Evolutionary conservation across 2,797 vertebrate species (phyloP).

Genomic region (Tapirus indicus): DNA sequence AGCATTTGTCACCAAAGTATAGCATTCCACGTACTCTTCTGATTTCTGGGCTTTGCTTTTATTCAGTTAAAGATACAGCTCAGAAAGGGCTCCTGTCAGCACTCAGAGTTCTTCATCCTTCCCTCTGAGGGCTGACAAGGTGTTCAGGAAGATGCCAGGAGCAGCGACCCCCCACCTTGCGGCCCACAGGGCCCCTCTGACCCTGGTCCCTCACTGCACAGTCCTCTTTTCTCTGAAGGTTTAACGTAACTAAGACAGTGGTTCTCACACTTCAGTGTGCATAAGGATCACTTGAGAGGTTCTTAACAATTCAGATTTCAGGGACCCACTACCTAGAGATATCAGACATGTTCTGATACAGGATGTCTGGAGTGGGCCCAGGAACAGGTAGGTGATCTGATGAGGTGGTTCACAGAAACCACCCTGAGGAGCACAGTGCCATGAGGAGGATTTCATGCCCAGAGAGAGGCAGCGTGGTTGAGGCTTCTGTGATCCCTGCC

Average conservation of each 20-base stretch:
- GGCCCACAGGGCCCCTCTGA: background rate
- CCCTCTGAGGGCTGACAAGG: background rate
- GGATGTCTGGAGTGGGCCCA: no score
- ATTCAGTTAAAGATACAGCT: background rate
- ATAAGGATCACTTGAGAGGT: background rate
- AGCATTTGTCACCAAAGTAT: background rate
- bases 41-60: background rate
- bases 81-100: background rate
- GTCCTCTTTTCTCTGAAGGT: background rate
- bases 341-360: background rate
- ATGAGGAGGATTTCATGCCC: background rate
- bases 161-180: background rate
- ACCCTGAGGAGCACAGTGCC: background rate
- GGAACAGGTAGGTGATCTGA: no score
- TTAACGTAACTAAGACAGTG: background rate
- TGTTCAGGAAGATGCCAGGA: background rate
- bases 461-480: background rate
- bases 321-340: background rate
- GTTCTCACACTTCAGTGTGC: background rate
- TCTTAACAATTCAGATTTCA: background rate
- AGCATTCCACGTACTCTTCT: background rate
- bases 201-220: background rate
- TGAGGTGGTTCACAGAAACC: background rate
- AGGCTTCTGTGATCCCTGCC: background rate
- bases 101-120: background rate